Evolutionary conservation across 2,888 invertebrate genomes (phyloP), one percentile per base, ranked within the genome.

Genomic region (Coremacera marginata): DNA sequence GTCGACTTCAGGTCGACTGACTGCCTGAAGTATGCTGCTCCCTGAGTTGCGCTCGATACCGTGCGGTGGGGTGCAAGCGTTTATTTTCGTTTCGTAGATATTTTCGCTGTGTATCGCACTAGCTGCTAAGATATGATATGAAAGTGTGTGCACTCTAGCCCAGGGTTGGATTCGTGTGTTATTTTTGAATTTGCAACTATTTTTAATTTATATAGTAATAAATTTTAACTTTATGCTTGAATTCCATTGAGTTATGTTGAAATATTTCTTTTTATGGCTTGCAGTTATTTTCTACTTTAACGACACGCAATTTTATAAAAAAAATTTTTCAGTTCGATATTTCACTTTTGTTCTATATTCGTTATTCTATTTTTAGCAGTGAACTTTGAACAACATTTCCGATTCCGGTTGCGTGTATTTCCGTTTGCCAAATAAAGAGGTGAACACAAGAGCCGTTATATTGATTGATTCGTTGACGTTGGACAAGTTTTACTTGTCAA

Each of bases 131-230:
- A 55, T 51, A 74, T 77, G 75, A 75, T 77, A 72, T 78, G 77
- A 73, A 62, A 73, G 72, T 78, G 70, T 78, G 75, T 77, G 76
- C 76, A 77, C 76, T 77, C 79, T 78, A 81, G 82, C 83, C 83
- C 83, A 82, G 83, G 83, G 81, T 80, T 80, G 80, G 80, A 79
- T 74, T 80, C 78, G 75, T 79, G 80, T 82, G 81, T 83, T 85
- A 85, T 85, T 85, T 85, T 85, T 84, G 82, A 80, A 80, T 78
- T 77, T 80, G 78, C 25, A 78, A 83, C 88, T 88, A 87, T 88
- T 87, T 87, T 81, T 79, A 80, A 78, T 80, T 44, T 44, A 44
- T 44, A 11, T 44, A 44, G 44, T 44, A 44, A 44, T 44, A 44
- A 44, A 44, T 44, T 44, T 44, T 44, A 7, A 44, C 44, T 44